Conservation (phyloP, 2,113 vertebrate species). For the Leptosomus discolor region DNA sequence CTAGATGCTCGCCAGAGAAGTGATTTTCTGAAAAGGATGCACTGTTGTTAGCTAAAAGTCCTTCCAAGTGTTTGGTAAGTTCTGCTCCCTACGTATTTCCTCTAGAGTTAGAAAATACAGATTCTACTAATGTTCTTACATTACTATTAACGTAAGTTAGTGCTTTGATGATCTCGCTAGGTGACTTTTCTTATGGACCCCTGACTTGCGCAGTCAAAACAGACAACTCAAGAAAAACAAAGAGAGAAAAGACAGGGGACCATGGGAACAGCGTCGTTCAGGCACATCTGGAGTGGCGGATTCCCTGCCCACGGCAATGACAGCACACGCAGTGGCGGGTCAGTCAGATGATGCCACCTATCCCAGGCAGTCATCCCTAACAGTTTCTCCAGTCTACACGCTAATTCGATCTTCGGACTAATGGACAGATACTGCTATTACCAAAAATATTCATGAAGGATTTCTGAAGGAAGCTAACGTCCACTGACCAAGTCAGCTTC, state of each 20-base stretch:
- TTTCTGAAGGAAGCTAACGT: background rate
- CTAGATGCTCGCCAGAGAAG: background rate
- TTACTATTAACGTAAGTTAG: background rate
- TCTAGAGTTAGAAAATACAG: background rate
- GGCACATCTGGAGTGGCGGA: background rate
- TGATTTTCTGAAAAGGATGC: background rate
- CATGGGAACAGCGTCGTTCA: fast-evolving
- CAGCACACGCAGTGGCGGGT: background rate
- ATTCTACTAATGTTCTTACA: background rate
- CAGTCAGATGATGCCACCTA: background rate
- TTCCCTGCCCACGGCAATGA: background rate
- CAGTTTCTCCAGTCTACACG: background rate
- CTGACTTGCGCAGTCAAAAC: background rate
- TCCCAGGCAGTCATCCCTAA: background rate
- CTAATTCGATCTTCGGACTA: background rate
- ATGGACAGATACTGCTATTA: background rate
- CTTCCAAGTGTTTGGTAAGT: background rate
- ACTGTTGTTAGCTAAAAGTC: background rate
- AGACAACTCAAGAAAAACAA: background rate
- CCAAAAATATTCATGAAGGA: background rate
- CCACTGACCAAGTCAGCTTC: background rate
- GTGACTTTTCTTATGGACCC: background rate
- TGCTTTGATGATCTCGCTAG: background rate
- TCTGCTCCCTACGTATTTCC: background rate
- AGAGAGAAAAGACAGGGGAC: background rate